Evolutionary conservation across 2,888 invertebrate genomes (phyloP).

Genomic region (Hylaea fasciaria): DNA sequence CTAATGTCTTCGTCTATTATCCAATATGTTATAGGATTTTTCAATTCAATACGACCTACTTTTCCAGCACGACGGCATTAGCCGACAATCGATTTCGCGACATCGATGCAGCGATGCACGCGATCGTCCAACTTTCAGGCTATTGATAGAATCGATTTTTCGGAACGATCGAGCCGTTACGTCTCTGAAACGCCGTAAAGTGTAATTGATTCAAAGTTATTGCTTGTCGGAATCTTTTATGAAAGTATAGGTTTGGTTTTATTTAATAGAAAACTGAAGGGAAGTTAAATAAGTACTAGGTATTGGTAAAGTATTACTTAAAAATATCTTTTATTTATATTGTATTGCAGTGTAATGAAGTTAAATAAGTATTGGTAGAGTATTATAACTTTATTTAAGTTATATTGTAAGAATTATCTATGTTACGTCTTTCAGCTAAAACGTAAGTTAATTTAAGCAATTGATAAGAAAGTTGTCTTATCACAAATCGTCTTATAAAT

Average conservation of each 20-base stretch:
- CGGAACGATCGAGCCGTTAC: constrained; percentile 23
- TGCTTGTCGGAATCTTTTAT: constrained; percentile 3
- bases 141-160: constrained; percentile 28
- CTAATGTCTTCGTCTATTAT: background rate
- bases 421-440: too few relatives aligned
- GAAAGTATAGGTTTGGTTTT: background rate
- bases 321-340: too few relatives aligned
- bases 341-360: too few relatives aligned
- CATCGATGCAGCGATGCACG: constrained; percentile 29
- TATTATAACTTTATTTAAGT: too few relatives aligned
- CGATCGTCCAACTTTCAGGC: constrained; percentile 21
- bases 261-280: background rate
- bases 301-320: background rate
- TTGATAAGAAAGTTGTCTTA: too few relatives aligned
- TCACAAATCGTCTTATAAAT: too few relatives aligned
- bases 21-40: background rate
- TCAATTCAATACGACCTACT: constrained; percentile 2
- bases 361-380: too few relatives aligned
- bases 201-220: constrained; percentile 19
- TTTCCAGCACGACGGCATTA: constrained; percentile 4
- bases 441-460: too few relatives aligned
- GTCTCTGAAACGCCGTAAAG: constrained; percentile 11
- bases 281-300: background rate
- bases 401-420: too few relatives aligned
- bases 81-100: constrained; percentile 14